Evolutionary conservation across 1,140 invertebrate genomes (phyloP).

Genomic region (Cotesia vestalis): DNA sequence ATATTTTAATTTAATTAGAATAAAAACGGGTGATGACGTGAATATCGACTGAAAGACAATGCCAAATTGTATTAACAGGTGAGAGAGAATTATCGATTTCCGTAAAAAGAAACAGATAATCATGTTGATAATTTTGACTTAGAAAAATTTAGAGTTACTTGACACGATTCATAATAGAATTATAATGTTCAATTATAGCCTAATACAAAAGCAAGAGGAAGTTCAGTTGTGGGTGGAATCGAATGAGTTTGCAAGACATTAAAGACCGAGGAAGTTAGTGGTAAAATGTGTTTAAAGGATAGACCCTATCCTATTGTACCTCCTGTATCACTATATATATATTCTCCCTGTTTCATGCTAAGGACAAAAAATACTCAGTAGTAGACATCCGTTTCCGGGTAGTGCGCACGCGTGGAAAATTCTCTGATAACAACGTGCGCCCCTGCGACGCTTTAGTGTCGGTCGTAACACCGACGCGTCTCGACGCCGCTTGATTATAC

Average conservation of each 20-base stretch:
- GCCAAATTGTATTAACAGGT: slow-evolving; percentile 13
- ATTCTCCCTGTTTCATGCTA: neutral
- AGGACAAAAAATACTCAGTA: neutral
- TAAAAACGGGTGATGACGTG: slow-evolving; percentile 18
- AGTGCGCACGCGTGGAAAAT: slow-evolving; percentile 30
- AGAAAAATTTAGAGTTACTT: too few relatives aligned
- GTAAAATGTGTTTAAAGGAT: too few relatives aligned
- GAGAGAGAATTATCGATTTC: slow-evolving; percentile 10
- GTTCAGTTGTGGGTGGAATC: too few relatives aligned
- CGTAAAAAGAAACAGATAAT: neutral
- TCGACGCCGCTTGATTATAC: slow-evolving; percentile 18
- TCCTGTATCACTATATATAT: neutral
- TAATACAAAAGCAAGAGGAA: too few relatives aligned
- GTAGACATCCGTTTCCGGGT: slow-evolving; percentile 5
- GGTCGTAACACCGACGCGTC: slow-evolving; percentile 36
- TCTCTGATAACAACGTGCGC: slow-evolving; percentile 36
- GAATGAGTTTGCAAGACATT: too few relatives aligned
- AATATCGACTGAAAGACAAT: slow-evolving; percentile 25
- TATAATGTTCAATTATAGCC: too few relatives aligned
- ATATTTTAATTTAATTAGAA: slow-evolving; percentile 36
- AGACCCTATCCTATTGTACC: too few relatives aligned
- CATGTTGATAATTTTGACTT: too few relatives aligned
- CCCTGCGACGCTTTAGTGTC: slow-evolving; percentile 33
- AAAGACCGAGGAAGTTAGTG: too few relatives aligned
- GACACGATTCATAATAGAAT: too few relatives aligned